These are phyloP conservation scores for Bos javanicus DNA, from an alignment of 2,113 vertebrate species.

Conservation along the genomic window DNA sequence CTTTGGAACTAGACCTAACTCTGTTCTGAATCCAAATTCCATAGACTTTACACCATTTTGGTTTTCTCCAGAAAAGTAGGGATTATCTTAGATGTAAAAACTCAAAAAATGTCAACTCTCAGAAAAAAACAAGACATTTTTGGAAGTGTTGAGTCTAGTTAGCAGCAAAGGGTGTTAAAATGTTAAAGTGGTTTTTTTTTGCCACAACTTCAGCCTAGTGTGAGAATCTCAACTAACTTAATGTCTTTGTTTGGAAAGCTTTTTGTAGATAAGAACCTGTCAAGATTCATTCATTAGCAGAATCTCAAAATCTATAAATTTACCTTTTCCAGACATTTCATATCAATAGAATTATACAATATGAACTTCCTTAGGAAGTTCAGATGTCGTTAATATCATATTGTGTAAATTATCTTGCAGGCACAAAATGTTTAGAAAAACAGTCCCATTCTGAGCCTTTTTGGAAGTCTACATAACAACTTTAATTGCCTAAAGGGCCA, in stretches of 20 bases:
- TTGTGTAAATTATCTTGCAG: constrained; percentile 39
- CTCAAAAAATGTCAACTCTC: background rate
- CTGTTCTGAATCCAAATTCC: background rate
- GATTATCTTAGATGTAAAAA: constrained; percentile 15
- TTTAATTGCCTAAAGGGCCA: background rate
- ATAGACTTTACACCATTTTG: background rate
- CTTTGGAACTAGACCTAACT: background rate
- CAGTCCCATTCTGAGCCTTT: background rate
- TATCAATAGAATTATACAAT: background rate
- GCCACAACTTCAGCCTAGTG: background rate
- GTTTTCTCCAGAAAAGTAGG: background rate
- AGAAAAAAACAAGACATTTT: background rate
- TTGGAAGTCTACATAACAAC: background rate
- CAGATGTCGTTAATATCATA: constrained; percentile 22
- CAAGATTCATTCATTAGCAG: constrained; percentile 36
- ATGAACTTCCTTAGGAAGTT: background rate
- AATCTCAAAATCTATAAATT: background rate
- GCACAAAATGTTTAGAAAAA: constrained; percentile 39
- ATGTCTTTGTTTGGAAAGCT: constrained; percentile 12
- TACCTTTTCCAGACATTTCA: background rate
- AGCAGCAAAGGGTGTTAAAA: constrained; percentile 38
- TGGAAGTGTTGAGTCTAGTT: constrained; percentile 41
- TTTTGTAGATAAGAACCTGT: background rate
- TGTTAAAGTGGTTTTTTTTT: background rate
- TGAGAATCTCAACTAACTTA: constrained; percentile 25